Conservation (phyloP, 35 echinoderm and acorn worm genomes). For the Strongylocentrotus purpuratus region DNA sequence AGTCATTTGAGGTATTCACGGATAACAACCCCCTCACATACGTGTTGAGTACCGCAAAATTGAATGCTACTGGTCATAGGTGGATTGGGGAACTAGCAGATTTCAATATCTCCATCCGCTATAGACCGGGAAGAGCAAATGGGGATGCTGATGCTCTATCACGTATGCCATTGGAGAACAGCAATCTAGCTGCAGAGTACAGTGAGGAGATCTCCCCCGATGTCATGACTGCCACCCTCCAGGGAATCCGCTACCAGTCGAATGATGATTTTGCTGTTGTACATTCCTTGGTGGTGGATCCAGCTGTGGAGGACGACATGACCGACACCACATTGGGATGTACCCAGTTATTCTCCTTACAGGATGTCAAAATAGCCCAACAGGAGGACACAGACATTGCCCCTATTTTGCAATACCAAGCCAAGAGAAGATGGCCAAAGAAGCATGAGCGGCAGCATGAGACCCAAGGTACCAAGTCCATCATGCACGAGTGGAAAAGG, state of each 20-base stretch:
- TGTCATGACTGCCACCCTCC: background rate
- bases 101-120: slow-evolving; percentile 50
- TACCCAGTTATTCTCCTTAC: no score
- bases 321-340: no score
- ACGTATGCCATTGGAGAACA: slow-evolving; percentile 13
- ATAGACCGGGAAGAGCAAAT: slow-evolving; percentile 18
- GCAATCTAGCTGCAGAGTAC: background rate
- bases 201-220: background rate
- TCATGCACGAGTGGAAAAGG: no score
- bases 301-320: no score
- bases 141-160: slow-evolving; percentile 13
- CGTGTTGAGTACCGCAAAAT: slow-evolving; percentile 25
- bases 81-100: slow-evolving; percentile 48
- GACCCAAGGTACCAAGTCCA: background rate
- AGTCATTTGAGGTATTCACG: slow-evolving; percentile 8
- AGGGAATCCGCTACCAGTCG: no score
- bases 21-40: slow-evolving; percentile 58
- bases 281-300: no score
- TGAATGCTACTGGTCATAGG: slow-evolving; percentile 52
- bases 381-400: slow-evolving; percentile 31
- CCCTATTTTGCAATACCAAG: background rate
- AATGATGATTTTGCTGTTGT: no score
- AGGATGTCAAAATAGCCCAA: slow-evolving; percentile 9
- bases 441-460: background rate
- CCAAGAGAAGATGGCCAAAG: background rate